Base-by-base conservation (phyloP, 2,797 vertebrate genomes). In the Enteromius radiatus region DNA sequence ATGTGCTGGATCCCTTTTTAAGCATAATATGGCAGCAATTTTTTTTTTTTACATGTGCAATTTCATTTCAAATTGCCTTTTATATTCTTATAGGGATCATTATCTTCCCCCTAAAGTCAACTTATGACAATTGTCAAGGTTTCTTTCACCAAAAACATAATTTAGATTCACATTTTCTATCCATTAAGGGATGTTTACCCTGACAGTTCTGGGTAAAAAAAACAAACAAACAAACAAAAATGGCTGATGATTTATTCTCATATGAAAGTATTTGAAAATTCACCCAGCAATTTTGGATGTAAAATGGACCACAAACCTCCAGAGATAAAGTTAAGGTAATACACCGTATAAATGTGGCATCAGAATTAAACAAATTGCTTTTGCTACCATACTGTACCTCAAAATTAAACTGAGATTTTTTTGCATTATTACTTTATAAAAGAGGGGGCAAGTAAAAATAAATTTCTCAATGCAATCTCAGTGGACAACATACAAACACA, bases 1-100 rank as follows among this genome's bases (percentile, higher is more conserved):
- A 82, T 68, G 61, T 76, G 26, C 36, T 21, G 36, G 21, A 68
- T 33, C 61, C 59, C 23, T 54, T 65, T 65, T 38, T 67, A 64
- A 31, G 59, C 43, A 49, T 8, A 65, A 65, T n/a, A 43, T 28
- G 33, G 7, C 23, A 67, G 33, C 15, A 21, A 8, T 17, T 54
- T 41, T 45, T 28, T 81, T 81, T 64, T 54, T 64, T 73, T 19
- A n/a, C 33, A 9, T 64, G 28, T 21, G 36, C 23, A 2, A 65
- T 73, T 81, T 64, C 4, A 67, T 81, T 54, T 81, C 59, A 64
- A 43, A 74, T 81, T 4, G 33, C 31, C 17, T 75, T 63, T 41
- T 75, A 74, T 65, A 65, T 65, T 19, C 59, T 49, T 64, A 74
- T 52, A 19, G 15, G 59, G 64, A 5, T 81, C 49, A 28, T 80